These are phyloP conservation scores for Ctenopoma multispine DNA, from an alignment of 2,797 vertebrate genomes.

Conservation along the genomic window DNA sequence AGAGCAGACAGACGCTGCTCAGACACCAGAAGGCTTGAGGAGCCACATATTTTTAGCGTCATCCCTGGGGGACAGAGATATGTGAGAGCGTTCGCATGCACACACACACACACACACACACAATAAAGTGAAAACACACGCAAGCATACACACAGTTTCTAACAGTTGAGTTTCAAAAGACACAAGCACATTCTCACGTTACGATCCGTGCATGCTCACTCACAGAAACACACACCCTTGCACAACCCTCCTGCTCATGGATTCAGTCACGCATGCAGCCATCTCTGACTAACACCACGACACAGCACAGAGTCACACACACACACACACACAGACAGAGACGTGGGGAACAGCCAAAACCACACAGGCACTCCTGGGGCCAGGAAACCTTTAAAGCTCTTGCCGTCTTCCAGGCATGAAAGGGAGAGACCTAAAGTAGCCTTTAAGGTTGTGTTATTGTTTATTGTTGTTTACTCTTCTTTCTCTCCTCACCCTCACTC, in stretches of 20 bases:
- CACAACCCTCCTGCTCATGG: slow-evolving; percentile 63
- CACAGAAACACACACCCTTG: slow-evolving; percentile 37
- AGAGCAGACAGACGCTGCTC: slow-evolving; percentile 89
- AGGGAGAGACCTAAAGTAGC: slow-evolving; percentile 64
- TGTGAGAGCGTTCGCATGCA: slow-evolving; percentile 71
- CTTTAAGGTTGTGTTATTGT: slow-evolving; percentile 71
- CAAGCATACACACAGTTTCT: slow-evolving; percentile 49
- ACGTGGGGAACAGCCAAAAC: slow-evolving; percentile 62
- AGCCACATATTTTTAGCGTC: slow-evolving; percentile 90
- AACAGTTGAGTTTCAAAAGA: slow-evolving; percentile 67
- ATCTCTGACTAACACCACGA: slow-evolving; percentile 68
- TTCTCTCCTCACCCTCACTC: slow-evolving; percentile 27
- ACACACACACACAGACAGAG: slow-evolving; percentile 33
- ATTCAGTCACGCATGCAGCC: slow-evolving; percentile 77
- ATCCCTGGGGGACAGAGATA: slow-evolving; percentile 87
- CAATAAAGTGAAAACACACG: slow-evolving; percentile 52
- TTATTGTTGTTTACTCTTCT: slow-evolving; percentile 73
- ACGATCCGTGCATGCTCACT: slow-evolving; percentile 56
- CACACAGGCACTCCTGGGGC: slow-evolving; percentile 60
- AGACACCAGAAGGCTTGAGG: slow-evolving; percentile 90
- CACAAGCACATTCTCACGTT: slow-evolving; percentile 63
- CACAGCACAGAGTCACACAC: slow-evolving; percentile 28
- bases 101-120: slow-evolving; percentile 4
- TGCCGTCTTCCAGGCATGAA: slow-evolving; percentile 66
- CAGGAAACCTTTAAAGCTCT: slow-evolving; percentile 72